These are phyloP conservation scores for Heterodera filipjevi DNA, from an alignment of 2,888 invertebrate genomes.

Conservation along the genomic window DNA sequence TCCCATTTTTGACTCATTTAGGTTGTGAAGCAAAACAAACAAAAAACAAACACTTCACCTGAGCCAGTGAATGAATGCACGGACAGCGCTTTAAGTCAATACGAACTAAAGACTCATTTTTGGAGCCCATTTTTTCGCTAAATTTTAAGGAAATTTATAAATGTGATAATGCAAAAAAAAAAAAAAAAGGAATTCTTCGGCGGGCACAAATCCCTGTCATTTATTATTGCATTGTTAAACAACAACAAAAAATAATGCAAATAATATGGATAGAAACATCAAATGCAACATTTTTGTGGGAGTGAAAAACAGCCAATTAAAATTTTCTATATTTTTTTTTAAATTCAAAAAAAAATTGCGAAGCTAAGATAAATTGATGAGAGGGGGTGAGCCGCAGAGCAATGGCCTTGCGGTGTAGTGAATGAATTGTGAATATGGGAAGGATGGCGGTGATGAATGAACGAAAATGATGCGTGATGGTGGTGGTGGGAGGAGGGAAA, in stretches of 20 bases:
- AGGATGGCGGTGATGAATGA: background rate
- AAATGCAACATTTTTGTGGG: no score
- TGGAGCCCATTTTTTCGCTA: background rate
- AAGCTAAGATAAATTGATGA: background rate
- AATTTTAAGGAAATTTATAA: no score
- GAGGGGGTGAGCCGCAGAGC: background rate
- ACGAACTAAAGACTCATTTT: slow-evolving; percentile 8
- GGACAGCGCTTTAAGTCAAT: slow-evolving; percentile 38
- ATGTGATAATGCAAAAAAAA: no score
- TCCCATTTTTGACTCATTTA: no score
- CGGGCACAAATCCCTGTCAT: no score
- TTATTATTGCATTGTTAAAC: slow-evolving; percentile 10
- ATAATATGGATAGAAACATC: background rate
- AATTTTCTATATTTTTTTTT: no score
- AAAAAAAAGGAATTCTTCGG: background rate
- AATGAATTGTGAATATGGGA: background rate
- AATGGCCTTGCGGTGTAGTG: background rate
- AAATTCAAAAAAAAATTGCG: no score
- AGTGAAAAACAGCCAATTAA: no score
- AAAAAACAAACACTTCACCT: slow-evolving; percentile 12
- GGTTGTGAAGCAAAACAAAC: no score
- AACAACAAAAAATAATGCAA: background rate
- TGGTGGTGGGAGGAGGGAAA: background rate
- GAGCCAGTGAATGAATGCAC: slow-evolving; percentile 41
- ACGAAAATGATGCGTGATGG: no score